A percentile compares a stretch with the other conserved stretches of the same genome.
These are phyloP conservation scores for Orientallactaga sibirica DNA, from an alignment of 2,797 vertebrate species.

Conservation along the genomic window DNA sequence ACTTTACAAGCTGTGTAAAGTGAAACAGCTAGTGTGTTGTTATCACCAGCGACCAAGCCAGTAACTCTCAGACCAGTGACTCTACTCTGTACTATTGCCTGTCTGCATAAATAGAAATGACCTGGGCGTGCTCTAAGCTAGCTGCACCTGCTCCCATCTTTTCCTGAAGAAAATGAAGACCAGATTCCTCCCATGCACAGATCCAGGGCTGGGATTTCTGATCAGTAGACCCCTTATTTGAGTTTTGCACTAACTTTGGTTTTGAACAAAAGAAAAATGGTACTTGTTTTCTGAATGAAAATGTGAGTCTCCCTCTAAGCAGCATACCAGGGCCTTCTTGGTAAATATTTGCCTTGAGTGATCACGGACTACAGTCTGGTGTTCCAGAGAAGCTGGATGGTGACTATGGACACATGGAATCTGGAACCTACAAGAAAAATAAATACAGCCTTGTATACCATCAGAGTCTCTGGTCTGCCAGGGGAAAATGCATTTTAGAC, in stretches of 20 bases:
- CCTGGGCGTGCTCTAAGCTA: not conserved
- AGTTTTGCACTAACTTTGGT: conserved; percentile 67
- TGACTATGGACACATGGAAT: conserved; percentile 83
- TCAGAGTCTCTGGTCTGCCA: conserved; percentile 85
- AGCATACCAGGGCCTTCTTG: conserved; percentile 54
- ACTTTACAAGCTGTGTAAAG: not conserved
- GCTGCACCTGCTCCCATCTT: not conserved
- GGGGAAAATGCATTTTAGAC: conserved; percentile 90
- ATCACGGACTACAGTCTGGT: conserved; percentile 79
- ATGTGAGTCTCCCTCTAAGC: conserved; percentile 73
- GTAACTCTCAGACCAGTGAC: not conserved
- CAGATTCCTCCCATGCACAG: not conserved
- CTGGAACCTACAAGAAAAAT: conserved; percentile 84
- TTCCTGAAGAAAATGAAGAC: not conserved
- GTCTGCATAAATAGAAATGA: not conserved
- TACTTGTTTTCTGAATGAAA: conserved; percentile 77
- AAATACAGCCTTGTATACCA: conserved; percentile 84
- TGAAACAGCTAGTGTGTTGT: not conserved
- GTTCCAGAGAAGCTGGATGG: conserved; percentile 75
- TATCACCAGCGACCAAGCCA: not conserved
- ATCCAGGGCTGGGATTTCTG: conserved; percentile 35
- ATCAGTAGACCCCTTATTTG: conserved; percentile 67
- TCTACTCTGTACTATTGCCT: not conserved
- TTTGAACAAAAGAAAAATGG: conserved; percentile 79
- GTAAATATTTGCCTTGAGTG: conserved; percentile 86